Evolutionary conservation across 2,888 invertebrate species (phyloP).

Genomic region (Notocelia uddmanniana): DNA sequence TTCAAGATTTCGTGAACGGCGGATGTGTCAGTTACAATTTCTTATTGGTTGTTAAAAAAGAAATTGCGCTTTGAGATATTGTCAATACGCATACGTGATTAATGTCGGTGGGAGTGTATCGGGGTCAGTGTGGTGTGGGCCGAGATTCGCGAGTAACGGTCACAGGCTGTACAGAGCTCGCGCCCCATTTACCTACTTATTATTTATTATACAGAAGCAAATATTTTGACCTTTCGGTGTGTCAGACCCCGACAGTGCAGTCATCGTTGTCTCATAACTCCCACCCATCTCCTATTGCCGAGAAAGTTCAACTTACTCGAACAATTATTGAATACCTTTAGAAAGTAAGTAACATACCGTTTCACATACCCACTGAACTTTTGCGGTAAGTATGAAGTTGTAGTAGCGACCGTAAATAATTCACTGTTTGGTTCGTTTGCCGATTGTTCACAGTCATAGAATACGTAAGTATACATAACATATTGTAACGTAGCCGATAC

Average conservation of each 20-base stretch:
- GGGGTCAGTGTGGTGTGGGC: conserved; percentile 79
- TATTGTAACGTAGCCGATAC: conserved; percentile 4
- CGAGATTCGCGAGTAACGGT: conserved; percentile 69
- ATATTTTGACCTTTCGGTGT: conserved; percentile 56
- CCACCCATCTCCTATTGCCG: neutral
- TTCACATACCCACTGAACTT: conserved; percentile 19
- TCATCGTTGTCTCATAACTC: neutral
- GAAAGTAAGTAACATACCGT: conserved; percentile 36
- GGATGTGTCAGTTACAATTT: neutral
- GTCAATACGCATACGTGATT: conserved; percentile 48
- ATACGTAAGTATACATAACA: conserved; percentile 13
- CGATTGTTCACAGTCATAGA: conserved; percentile 33
- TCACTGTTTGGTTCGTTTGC: conserved; percentile 17
- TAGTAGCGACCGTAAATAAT: conserved; percentile 22
- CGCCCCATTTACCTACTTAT: conserved; percentile 62
- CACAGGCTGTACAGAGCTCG: conserved; percentile 60
- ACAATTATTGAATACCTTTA: neutral
- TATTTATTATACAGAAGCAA: conserved; percentile 52
- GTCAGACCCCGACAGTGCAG: neutral
- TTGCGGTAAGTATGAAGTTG: conserved; percentile 1
- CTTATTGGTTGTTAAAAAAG: conserved; percentile 4
- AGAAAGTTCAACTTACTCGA: neutral
- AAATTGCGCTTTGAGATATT: conserved; percentile 7
- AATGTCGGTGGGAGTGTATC: conserved; percentile 67
- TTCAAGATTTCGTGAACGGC: neutral